A percentile compares a stretch with the other conserved stretches of the same genome.
These are phyloP conservation scores for Clamator glandarius DNA, from an alignment of 2,797 vertebrate genomes.

Conservation along the genomic window DNA sequence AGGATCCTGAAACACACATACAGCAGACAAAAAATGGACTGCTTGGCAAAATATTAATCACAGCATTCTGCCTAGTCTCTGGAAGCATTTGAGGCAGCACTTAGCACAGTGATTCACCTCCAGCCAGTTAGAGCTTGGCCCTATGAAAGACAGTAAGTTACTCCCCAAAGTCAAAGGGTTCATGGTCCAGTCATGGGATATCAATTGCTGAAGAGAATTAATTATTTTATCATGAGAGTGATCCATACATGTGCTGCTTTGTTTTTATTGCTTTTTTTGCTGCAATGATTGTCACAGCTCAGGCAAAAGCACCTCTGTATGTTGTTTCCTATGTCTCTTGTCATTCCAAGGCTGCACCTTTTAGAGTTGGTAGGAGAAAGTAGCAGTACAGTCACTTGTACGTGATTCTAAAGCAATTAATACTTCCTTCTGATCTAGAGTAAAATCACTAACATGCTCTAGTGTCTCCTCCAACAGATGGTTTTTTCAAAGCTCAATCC, in stretches of 20 bases:
- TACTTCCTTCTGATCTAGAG: not conserved
- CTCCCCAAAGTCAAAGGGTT: not conserved
- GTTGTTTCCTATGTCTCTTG: not conserved
- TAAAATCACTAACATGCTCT: not conserved
- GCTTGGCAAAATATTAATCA: not conserved
- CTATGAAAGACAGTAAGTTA: not conserved
- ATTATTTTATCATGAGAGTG: not conserved
- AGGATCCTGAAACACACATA: rapidly evolving
- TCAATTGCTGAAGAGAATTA: not conserved
- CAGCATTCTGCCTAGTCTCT: not conserved
- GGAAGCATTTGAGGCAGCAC: not conserved
- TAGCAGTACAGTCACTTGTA: not conserved
- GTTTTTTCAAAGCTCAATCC: not conserved
- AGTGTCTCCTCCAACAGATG: not conserved
- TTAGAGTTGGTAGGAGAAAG: not conserved
- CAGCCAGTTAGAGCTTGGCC: not conserved
- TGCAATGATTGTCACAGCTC: not conserved
- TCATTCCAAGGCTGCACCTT: not conserved
- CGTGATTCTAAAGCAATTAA: not conserved
- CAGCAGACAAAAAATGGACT: not conserved
- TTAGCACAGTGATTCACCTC: not conserved
- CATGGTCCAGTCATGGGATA: not conserved
- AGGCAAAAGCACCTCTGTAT: not conserved
- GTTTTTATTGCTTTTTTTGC: not conserved
- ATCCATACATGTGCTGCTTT: not conserved